Evolutionary conservation across 2,888 invertebrate species (phyloP).

Genomic region (Augochlorella aurata): DNA sequence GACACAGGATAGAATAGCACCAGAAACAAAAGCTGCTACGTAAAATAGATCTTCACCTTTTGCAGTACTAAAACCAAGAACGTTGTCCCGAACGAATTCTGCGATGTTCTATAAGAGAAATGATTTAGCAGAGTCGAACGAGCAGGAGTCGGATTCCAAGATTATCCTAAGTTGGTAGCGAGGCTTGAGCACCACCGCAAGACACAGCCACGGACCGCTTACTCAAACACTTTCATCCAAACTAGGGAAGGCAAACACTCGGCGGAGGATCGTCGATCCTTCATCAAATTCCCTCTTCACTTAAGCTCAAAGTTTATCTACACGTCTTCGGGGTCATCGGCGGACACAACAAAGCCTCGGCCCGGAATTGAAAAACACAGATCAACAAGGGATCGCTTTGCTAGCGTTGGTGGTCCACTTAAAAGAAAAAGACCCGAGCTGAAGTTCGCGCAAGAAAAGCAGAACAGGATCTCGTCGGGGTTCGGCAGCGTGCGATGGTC

Average conservation of each 20-base stretch:
- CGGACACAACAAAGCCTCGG: conserved; percentile 17
- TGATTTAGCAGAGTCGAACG: too few relatives aligned
- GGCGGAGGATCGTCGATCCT: neutral
- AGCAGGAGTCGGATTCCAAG: neutral
- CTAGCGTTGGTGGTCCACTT: neutral
- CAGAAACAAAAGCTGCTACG: too few relatives aligned
- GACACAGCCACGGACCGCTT: neutral
- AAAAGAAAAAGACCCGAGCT: conserved; percentile 1
- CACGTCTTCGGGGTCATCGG: neutral
- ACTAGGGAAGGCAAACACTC: neutral
- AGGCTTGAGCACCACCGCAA: neutral
- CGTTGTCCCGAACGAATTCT: too few relatives aligned
- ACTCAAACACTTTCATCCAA: neutral
- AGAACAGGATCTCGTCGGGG: conserved; percentile 5
- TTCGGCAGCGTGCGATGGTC: too few relatives aligned
- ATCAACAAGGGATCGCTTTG: conserved; percentile 9
- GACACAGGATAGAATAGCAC: too few relatives aligned
- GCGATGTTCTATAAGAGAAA: too few relatives aligned
- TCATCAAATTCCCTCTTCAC: neutral
- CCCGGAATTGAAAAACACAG: conserved; percentile 21
- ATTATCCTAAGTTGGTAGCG: neutral
- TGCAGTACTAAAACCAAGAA: too few relatives aligned
- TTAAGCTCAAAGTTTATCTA: neutral
- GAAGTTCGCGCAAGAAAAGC: conserved; percentile 36
- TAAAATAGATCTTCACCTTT: too few relatives aligned